Base-by-base conservation (phyloP, 2,888 invertebrate genomes). In the Rhagophthalmus giganteus region DNA sequence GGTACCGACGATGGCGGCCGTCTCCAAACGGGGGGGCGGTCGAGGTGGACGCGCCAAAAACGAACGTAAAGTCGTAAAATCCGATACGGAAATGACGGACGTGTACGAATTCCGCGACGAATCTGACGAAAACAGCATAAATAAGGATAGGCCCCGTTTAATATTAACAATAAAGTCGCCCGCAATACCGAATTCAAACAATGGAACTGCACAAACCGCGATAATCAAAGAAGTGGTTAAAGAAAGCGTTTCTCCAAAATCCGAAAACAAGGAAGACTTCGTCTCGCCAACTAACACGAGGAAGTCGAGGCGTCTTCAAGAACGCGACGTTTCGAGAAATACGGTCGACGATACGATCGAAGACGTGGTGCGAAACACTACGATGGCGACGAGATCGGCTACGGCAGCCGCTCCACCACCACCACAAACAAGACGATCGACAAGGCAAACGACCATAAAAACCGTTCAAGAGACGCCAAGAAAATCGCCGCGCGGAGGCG, bases 71-170 rank as follows among this genome's bases (percentile, higher is more conserved):
- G 66, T 76, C 1, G 77, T 76, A 2, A 79, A 77, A 64, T 77
- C 76, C 6, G 83, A 78, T 58, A 81, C 77, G 60, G 82, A 83
- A 61, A 74, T 81, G 35, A 84, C 87, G 6, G 94, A 94, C 67
- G 83, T 94, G 2, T 94, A 94, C 69, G 94, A 94, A 71, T 94
- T 94, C 70, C 86, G 89, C 60, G 94, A 94, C 68, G 94, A 94
- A 71, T 89, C 90, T 2, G 88, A 87, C 27, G 93, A 94, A 66
- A 74, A 71, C 31, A 80, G 85, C 14, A 89, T 90, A 65, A 77
- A 76, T 48, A 82, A 83, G 66, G 74, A 79, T 44, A 80, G 90
- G 12, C 90, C 90, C 0, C 79, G 91, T 27, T 75, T 90, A 32
- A 89, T 91, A 60, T 76, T 91, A 30, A 92, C 90, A 1, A 91